Evolutionary conservation across 2,888 invertebrate genomes (phyloP).

Genomic region (Microplitis deprimator): DNA sequence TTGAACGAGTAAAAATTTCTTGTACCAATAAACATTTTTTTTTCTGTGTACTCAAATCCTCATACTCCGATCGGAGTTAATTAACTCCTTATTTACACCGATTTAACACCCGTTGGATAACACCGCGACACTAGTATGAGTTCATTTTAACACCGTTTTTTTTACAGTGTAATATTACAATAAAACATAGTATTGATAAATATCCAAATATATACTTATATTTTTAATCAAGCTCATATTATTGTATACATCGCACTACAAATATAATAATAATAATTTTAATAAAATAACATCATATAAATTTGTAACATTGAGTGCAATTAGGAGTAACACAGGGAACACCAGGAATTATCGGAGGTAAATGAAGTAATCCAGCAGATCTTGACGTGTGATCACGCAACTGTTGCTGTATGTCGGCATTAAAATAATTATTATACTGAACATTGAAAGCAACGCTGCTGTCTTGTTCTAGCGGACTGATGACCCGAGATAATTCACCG

Average conservation of each 20-base stretch:
- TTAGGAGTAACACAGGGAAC: conserved; percentile 67
- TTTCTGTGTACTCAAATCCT: too few species aligned
- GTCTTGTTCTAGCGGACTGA: conserved; percentile 53
- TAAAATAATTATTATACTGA: conserved; percentile 61
- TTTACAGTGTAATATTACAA: too few species aligned
- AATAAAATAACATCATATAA: conserved; percentile 49
- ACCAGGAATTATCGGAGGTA: conserved; percentile 64
- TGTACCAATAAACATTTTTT: too few species aligned
- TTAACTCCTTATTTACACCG: too few species aligned
- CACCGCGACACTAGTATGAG: too few species aligned
- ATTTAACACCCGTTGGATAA: too few species aligned
- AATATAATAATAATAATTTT: background rate
- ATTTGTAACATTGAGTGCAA: conserved; percentile 67
- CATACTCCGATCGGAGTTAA: too few species aligned
- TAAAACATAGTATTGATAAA: too few species aligned
- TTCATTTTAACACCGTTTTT: too few species aligned
- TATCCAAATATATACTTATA: too few species aligned
- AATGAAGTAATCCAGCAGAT: conserved; percentile 52
- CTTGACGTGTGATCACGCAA: conserved; percentile 56
- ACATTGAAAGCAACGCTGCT: conserved; percentile 57
- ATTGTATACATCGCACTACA: background rate
- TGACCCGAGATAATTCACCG: conserved; percentile 39
- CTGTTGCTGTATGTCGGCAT: conserved; percentile 58
- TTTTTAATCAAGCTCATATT: too few species aligned
- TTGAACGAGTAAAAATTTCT: too few species aligned